phyloP scores from a whole-genome alignment of 2,113 vertebrate species.

The Caloenas nicobarica region DNA sequence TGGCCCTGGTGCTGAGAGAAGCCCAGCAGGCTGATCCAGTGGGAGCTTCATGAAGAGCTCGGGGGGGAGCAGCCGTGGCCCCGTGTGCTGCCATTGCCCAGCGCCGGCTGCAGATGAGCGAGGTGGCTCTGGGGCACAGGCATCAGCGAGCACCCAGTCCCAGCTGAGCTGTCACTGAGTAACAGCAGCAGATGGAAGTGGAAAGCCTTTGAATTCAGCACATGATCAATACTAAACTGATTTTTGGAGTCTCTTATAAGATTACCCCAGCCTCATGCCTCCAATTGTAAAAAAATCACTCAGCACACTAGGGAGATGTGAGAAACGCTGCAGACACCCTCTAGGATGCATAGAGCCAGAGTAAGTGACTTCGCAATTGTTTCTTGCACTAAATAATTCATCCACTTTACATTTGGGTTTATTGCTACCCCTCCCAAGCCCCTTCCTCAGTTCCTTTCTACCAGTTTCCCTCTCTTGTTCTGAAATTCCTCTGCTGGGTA shows the following conservation, averaged over 20 bases:
- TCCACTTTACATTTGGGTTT: slow-evolving; percentile 60
- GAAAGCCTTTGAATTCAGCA: slow-evolving; percentile 41
- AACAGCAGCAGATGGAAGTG: slow-evolving; percentile 46
- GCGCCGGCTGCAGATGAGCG: background rate
- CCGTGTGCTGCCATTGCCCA: background rate
- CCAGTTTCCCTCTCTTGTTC: background rate
- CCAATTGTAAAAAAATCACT: slow-evolving; percentile 63
- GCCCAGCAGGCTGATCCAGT: background rate
- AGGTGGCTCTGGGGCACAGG: background rate
- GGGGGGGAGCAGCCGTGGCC: background rate
- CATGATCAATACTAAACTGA: slow-evolving; percentile 75
- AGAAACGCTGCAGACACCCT: slow-evolving; percentile 21
- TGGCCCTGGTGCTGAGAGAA: background rate
- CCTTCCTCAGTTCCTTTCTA: background rate
- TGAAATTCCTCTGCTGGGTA: background rate
- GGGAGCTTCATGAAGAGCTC: background rate
- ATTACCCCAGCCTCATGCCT: slow-evolving; percentile 63
- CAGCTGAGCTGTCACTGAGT: background rate
- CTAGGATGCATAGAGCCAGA: slow-evolving; percentile 65
- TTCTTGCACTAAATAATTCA: slow-evolving; percentile 77
- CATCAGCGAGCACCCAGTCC: background rate
- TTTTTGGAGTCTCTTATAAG: slow-evolving; percentile 61
- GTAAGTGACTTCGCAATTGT: slow-evolving; percentile 69
- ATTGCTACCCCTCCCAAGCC: background rate
- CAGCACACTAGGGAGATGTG: slow-evolving; percentile 56